Evolutionary conservation across 1,140 invertebrate genomes (phyloP).

Genomic region (Anthonomus grandis): DNA sequence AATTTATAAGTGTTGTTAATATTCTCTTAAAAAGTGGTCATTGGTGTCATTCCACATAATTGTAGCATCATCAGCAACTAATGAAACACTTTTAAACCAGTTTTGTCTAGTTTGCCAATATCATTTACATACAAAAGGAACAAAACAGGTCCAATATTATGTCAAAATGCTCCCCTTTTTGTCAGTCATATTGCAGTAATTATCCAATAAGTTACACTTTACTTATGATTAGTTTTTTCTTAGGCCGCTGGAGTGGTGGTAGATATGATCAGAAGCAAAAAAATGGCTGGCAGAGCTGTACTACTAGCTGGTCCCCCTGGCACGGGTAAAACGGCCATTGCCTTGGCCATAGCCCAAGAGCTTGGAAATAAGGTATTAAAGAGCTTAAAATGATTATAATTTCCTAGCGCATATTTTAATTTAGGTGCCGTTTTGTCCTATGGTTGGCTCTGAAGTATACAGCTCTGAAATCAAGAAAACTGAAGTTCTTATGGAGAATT

Average conservation of each 20-base stretch:
- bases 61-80: too few species aligned
- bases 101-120: too few species aligned
- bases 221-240: slow-evolving; percentile 43
- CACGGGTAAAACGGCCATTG: slow-evolving; percentile 98
- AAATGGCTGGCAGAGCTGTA: slow-evolving; percentile 96
- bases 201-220: neutral
- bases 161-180: neutral
- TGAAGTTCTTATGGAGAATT: slow-evolving; percentile 99
- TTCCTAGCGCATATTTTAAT: neutral
- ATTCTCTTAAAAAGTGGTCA: too few species aligned
- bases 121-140: neutral
- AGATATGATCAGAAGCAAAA: slow-evolving; percentile 95
- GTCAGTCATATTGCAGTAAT: neutral
- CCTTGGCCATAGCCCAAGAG: slow-evolving; percentile 96
- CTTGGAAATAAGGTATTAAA: slow-evolving; percentile 87
- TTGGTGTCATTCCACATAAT: too few species aligned
- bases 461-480: slow-evolving; percentile 99
- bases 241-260: slow-evolving; percentile 96
- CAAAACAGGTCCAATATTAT: neutral
- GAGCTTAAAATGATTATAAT: neutral
- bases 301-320: slow-evolving; percentile 96
- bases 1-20: too few species aligned
- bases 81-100: too few species aligned
- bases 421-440: slow-evolving; percentile 88
- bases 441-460: slow-evolving; percentile 99